Conservation (phyloP, 2,113 vertebrate genomes). For the Pongo abelii region DNA sequence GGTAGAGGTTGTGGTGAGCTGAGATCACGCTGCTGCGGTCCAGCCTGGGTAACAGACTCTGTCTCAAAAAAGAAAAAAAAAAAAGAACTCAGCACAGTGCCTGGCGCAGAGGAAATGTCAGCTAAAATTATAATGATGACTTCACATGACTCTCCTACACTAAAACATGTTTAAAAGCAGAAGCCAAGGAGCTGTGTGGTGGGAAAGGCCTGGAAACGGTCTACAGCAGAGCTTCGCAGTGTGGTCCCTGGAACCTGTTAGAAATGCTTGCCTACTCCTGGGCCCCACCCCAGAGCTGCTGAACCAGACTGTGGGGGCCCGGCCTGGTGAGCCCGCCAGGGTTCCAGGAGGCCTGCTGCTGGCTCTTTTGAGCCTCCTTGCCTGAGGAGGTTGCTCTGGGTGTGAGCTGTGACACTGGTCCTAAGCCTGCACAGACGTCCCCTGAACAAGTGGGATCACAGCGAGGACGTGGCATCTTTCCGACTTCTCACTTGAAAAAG, state of each 20-base stretch:
- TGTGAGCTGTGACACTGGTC: background rate
- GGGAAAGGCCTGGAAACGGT: background rate
- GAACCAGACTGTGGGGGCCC: background rate
- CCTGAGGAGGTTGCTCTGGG: background rate
- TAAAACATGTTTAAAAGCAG: background rate
- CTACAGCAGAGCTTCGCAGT: background rate
- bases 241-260: background rate
- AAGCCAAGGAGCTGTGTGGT: background rate
- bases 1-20: no score
- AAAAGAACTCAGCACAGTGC: background rate
- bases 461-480: rapidly evolving
- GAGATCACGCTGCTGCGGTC: no score
- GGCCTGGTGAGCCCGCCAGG: background rate
- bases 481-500: background rate
- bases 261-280: background rate
- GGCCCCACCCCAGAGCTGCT: background rate
- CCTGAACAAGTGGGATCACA: background rate
- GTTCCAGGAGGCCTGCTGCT: background rate
- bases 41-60: no score
- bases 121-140: background rate
- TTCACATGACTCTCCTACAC: background rate
- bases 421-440: background rate
- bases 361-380: background rate
- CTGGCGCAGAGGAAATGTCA: background rate
- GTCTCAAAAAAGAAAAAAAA: no score